Evolutionary conservation across 2,797 vertebrate species (phyloP), one percentile per base, ranked within the genome.

Genomic region (Hyperoplus lanceolatus): DNA sequence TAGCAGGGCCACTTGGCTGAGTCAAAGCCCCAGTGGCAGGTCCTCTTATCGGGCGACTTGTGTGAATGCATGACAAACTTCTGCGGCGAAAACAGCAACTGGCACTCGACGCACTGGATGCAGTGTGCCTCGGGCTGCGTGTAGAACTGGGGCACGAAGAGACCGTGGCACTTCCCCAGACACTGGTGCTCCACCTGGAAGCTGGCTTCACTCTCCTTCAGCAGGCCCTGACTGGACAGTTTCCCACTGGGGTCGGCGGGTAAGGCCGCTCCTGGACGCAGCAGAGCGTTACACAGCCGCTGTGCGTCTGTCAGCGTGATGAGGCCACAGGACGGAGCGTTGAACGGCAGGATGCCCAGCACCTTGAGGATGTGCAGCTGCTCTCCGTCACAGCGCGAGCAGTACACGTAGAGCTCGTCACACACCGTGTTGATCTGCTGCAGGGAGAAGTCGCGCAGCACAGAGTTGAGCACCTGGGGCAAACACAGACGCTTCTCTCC

Each of bases 21-120:
- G 79, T 99, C 98, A 85, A 99, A 99, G 46, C 98, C 98, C 98
- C 98, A 99, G 90, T 99, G 98, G 90, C 98, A 99, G 92, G 98
- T 99, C 92, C 98, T 96, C 95, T 99, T 99, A 95, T 99, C 98
- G 0, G 98, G 97, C 36, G 97, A 97, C 77, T 97, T 96, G 91
- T 99, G 98, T 0, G 98, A 99, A 90, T 99, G 98, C 97, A 99
- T 97, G 90, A 99, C 98, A 53, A 99, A 99, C 1, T 97, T 99
- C 93, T 98, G 97, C 6, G 98, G 97, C 0, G 98, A 97, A 92
- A 99, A 99, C 91, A 99, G 97, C 80, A 97, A 95, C 38, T 97
- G 97, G 92, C 98, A 99, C 88, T 99, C 98, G 53, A 97, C 85
- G 61, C 98, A 99, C 93, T 98, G 98, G 93, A 99, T 97, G 78